Evolutionary conservation across 2,113 vertebrate species (phyloP).

Genomic region (Plotosus lineatus): DNA sequence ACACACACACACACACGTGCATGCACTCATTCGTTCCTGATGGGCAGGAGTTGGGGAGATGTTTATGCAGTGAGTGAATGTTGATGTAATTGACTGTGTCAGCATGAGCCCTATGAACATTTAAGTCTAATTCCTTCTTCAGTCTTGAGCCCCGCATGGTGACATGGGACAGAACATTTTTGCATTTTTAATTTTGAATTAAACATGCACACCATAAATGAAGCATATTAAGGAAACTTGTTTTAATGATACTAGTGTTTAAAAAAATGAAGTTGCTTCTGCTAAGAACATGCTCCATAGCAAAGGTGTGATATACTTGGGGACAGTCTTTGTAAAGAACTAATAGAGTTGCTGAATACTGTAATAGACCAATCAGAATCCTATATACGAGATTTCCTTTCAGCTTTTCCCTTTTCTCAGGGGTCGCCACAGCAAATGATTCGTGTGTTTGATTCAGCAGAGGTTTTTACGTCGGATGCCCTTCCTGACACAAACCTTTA

Average conservation of each 20-base stretch:
- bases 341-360: too few relatives aligned
- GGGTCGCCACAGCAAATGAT: too few relatives aligned
- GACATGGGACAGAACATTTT: conserved; percentile 59
- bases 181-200: conserved; percentile 80
- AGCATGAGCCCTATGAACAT: conserved; percentile 71
- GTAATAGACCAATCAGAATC: too few relatives aligned
- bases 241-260: conserved; percentile 69
- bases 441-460: too few relatives aligned
- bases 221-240: conserved; percentile 68
- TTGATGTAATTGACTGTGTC: conserved; percentile 74
- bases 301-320: too few relatives aligned
- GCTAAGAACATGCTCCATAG: too few relatives aligned
- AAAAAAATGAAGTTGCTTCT: too few relatives aligned
- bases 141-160: conserved; percentile 69
- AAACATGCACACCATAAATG: conserved; percentile 81
- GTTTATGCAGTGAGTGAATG: neutral
- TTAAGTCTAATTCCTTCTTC: conserved; percentile 79
- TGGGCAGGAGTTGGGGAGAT: neutral
- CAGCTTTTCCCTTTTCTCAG: too few relatives aligned
- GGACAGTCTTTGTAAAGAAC: too few relatives aligned
- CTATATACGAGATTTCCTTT: too few relatives aligned
- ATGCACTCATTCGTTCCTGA: conserved; percentile 24
- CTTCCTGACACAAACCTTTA: too few relatives aligned
- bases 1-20: conserved; percentile 30
- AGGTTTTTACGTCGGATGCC: too few relatives aligned